A percentile compares a stretch with the other conserved stretches of the same genome.
Conservation (phyloP, 2,888 invertebrate species). For the Philereme vetulata region DNA sequence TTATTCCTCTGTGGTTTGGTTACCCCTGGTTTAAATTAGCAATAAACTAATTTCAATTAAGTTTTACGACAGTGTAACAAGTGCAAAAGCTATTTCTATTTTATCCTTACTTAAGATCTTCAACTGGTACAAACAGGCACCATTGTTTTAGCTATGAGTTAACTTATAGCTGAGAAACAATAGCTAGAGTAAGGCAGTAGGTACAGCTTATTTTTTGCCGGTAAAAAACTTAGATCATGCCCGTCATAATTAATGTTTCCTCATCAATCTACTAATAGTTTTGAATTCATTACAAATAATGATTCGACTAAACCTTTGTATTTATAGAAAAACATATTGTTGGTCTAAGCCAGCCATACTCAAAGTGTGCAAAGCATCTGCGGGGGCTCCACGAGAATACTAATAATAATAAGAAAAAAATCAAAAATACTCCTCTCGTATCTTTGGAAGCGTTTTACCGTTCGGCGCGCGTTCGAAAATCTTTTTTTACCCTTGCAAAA, state of each 20-base stretch:
- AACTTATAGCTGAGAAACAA: conserved; percentile 5
- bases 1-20: too few species aligned
- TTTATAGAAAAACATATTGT: too few species aligned
- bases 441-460: too few species aligned
- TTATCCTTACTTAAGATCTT: conserved; percentile 6
- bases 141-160: conserved; percentile 11
- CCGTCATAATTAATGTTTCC: neutral
- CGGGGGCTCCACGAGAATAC: too few species aligned
- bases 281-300: neutral
- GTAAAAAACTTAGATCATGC: neutral
- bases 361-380: too few species aligned
- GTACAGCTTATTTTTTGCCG: neutral
- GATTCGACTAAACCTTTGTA: too few species aligned
- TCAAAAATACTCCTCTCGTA: too few species aligned
- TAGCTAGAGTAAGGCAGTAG: neutral
- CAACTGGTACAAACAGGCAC: conserved; percentile 5
- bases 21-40: too few species aligned
- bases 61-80: neutral
- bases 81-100: neutral
- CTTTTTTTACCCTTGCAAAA: too few species aligned
- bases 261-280: neutral
- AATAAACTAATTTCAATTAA: neutral
- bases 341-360: too few species aligned
- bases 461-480: too few species aligned
- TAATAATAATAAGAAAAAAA: too few species aligned